Base-by-base conservation (phyloP, 2,888 invertebrate species). In the Plebejus argus region DNA sequence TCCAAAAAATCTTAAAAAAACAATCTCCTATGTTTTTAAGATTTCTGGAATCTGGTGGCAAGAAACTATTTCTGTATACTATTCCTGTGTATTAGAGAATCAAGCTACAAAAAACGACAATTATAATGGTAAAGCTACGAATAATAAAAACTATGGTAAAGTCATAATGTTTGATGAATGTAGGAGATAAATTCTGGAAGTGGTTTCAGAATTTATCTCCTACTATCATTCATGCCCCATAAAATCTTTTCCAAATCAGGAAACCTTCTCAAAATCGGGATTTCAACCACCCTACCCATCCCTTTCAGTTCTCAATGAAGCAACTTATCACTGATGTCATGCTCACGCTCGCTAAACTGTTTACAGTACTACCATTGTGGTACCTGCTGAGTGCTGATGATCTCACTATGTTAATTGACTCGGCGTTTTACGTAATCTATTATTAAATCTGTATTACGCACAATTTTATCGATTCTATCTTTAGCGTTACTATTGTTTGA, bases 371-470 rank as follows among this genome's bases (percentile, higher is more conserved):
- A 39, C 39, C 39, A 71, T 71, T 71, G 71, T 70, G 20, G 10
- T 66, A 66, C 66, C 28, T 20, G 33, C 18, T 71, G 28, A 28
- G 28, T 28, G 28, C n/a, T n/a, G 39, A 71, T 71, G 71, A 71
- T 35, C 35, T 71, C 71, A 71, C 39, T 33, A 33, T 66, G 66
- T 33, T 66, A 66, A 66, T 66, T 66, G 66, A 66, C 39, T 10
- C 33, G 35, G 8, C 71, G 71, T 39, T 71, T 35, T 71, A 39
- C 71, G 71, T 71, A 71, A 71, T 71, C 71, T 71, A 20, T 71
- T 71, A 39, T 39, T 71, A 39, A 71, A 39, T 39, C 39, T 8
- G 71, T 71, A 71, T 39, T 71, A 71, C 71, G 71, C 71, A 71
- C 20, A 33, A 33, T 33, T 66, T 66, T 66, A 33, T 66, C 66